Percentiles rank a stretch among this genome's conserved stretches.
Conservation (phyloP, 2,113 vertebrate genomes). For the Sminthopsis crassicaudata region DNA sequence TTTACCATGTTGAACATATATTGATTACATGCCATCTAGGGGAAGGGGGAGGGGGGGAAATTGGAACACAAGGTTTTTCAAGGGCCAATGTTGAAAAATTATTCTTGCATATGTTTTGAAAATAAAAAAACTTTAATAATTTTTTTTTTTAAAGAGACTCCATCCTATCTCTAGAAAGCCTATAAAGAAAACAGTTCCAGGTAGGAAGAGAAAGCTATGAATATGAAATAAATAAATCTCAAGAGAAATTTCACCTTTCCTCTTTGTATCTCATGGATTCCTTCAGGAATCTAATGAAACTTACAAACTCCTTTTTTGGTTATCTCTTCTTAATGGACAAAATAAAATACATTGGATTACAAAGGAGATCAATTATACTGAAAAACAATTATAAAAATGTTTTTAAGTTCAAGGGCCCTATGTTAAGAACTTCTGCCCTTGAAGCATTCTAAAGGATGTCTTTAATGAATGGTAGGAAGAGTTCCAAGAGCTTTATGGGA, state of each 20-base stretch:
- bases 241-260: neutral
- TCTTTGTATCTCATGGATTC: neutral
- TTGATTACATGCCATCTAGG: too few relatives aligned
- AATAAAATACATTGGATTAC: conserved; percentile 11
- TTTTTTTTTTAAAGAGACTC: neutral
- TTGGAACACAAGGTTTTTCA: too few relatives aligned
- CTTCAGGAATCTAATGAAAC: neutral
- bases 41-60: too few relatives aligned
- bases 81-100: too few relatives aligned
- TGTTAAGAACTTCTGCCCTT: neutral
- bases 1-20: too few relatives aligned
- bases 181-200: neutral
- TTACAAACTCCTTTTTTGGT: neutral
- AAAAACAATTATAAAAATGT: neutral
- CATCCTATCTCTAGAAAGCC: neutral
- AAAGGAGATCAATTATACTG: conserved; percentile 5
- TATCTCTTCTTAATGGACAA: conserved; percentile 17
- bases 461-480: neutral
- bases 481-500: neutral
- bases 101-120: too few relatives aligned
- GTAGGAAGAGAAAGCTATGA: neutral
- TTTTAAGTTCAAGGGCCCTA: conserved; percentile 2
- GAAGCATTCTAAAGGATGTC: neutral
- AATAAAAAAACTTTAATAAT: too few relatives aligned
- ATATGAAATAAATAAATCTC: neutral